phyloP scores from a whole-genome alignment of 2,113 vertebrate species.

The Ivindomyrus marchei region DNA sequence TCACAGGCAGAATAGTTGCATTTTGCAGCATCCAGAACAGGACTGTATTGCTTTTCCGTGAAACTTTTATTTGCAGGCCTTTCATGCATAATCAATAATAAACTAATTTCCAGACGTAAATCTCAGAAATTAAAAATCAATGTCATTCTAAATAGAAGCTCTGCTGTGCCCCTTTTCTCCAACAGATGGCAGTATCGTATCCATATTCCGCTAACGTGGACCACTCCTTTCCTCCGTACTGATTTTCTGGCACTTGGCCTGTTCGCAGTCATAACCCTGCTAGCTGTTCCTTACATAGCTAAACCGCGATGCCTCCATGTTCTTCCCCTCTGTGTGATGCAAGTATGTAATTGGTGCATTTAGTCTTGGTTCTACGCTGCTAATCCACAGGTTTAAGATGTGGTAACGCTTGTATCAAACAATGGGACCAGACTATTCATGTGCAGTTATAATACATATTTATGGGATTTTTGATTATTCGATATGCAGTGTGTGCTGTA shows the following conservation, averaged over 20 bases:
- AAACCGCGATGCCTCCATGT: neutral
- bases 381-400: neutral
- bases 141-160: neutral
- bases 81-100: constrained; percentile 1
- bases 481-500: neutral
- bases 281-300: neutral
- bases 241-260: neutral
- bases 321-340: neutral
- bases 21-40: neutral
- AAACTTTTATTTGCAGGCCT: neutral
- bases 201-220: constrained; percentile 25
- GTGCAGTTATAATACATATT: neutral
- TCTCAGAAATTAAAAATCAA: constrained; percentile 10
- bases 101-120: constrained; percentile 11
- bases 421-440: neutral
- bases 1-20: neutral
- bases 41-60: neutral
- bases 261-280: neutral
- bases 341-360: constrained; percentile 5
- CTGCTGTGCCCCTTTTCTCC: constrained; percentile 23
- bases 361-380: neutral
- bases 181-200: constrained; percentile 56
- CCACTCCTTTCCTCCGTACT: constrained; percentile 23
- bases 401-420: neutral
- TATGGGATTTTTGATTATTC: constrained; percentile 4